phyloP scores from a whole-genome alignment of 2,113 vertebrate genomes.

The Struthidea cinerea region DNA sequence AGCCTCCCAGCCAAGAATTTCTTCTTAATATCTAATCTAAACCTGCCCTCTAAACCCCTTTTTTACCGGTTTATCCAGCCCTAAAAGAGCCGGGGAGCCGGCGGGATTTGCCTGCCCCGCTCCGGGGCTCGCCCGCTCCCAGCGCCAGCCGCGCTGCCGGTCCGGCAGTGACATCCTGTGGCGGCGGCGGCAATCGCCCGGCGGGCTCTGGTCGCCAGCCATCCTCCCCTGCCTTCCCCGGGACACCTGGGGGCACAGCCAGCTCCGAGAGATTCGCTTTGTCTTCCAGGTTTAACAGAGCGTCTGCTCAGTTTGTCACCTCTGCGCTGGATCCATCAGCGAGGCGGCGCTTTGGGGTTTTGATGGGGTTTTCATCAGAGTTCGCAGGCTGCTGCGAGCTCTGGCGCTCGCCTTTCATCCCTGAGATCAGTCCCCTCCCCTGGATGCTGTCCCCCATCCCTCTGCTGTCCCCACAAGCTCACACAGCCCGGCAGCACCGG shows the following conservation, averaged over 20 bases:
- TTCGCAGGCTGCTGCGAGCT: neutral
- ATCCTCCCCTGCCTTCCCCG: neutral
- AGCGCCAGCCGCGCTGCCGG: neutral
- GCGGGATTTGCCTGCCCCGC: neutral
- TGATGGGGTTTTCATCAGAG: neutral
- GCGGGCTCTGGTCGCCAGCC: neutral
- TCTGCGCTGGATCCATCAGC: fast-evolving
- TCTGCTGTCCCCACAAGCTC: neutral
- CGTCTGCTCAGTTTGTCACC: fast-evolving
- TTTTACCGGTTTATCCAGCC: fast-evolving
- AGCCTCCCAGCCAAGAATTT: too few relatives aligned
- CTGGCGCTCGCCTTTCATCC: fast-evolving
- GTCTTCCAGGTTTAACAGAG: fast-evolving
- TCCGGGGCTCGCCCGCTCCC: neutral
- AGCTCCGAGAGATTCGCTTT: fast-evolving
- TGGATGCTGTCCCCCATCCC: neutral
- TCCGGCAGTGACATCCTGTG: slow-evolving; percentile 63
- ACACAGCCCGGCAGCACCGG: neutral
- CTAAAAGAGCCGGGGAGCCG: neutral
- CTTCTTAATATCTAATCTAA: neutral
- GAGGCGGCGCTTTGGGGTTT: neutral
- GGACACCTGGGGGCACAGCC: fast-evolving
- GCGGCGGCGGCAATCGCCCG: neutral
- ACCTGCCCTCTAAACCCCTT: neutral
- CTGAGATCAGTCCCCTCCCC: fast-evolving